Evolutionary conservation across 2,888 invertebrate species (phyloP).

Genomic region (Caenorhabditis auriculariae): DNA sequence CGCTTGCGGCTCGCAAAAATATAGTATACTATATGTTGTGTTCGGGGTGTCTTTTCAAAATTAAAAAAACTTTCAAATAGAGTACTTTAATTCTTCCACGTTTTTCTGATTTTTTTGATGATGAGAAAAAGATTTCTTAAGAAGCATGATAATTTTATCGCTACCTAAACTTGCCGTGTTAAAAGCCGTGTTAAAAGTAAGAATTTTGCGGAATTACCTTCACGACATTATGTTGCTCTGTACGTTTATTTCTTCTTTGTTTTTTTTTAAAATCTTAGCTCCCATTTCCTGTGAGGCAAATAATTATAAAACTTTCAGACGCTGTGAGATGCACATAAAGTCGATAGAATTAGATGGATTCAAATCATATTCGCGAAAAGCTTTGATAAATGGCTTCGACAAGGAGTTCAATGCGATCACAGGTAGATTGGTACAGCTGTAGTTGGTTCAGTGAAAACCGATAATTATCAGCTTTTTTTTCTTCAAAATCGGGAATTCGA

Average conservation of each 20-base stretch:
- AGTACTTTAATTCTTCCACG: no score
- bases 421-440: conserved; percentile 64
- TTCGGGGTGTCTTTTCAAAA: no score
- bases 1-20: no score
- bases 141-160: not conserved
- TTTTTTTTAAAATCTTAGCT: no score
- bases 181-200: not conserved
- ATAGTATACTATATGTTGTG: no score
- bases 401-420: conserved; percentile 95
- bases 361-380: conserved; percentile 91
- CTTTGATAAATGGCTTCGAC: conserved; percentile 90
- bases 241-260: no score
- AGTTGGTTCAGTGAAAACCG: not conserved
- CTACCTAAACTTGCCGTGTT: not conserved
- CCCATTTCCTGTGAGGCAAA: no score
- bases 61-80: no score
- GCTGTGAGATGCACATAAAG: conserved; percentile 81
- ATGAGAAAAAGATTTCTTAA: no score
- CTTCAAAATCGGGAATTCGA: not conserved
- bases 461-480: not conserved
- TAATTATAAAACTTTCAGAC: no score
- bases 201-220: not conserved
- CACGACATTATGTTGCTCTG: not conserved
- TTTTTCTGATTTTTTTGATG: no score
- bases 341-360: conserved; percentile 91